phyloP scores from a whole-genome alignment of 2,797 vertebrate species.

The Notoglanidium macrostoma region DNA sequence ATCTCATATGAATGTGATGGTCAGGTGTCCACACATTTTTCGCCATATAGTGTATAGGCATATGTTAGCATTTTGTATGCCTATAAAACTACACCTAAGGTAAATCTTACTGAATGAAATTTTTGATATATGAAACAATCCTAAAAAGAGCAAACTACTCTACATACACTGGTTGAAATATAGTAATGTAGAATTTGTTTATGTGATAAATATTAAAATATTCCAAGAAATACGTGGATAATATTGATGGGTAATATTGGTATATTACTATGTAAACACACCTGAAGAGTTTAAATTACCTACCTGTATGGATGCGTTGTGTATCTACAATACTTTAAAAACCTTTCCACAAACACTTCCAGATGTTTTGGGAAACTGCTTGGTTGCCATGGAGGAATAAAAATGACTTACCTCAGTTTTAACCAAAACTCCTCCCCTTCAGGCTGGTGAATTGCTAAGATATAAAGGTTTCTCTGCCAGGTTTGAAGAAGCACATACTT shows the following conservation, averaged over 20 bases:
- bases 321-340: slow-evolving; percentile 48
- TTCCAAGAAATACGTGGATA: slow-evolving; percentile 9
- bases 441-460: slow-evolving; percentile 61
- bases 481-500: slow-evolving; percentile 62
- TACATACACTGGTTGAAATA: not conserved
- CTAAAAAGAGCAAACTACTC: not conserved
- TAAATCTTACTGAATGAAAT: not conserved
- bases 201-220: slow-evolving; percentile 14
- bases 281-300: slow-evolving; percentile 36
- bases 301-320: slow-evolving; percentile 46
- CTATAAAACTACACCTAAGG: no score
- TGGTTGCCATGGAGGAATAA: slow-evolving; percentile 32
- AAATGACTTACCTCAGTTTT: slow-evolving; percentile 31
- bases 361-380: slow-evolving; percentile 45
- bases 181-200: slow-evolving; percentile 10
- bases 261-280: slow-evolving; percentile 45
- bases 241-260: slow-evolving; percentile 64
- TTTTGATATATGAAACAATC: not conserved
- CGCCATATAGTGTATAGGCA: not conserved
- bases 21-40: no score
- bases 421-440: slow-evolving; percentile 62
- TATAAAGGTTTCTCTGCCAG: slow-evolving; percentile 72
- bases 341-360: slow-evolving; percentile 48
- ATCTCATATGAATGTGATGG: not conserved
- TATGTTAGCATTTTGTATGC: not conserved